Conservation (phyloP, 2,888 invertebrate species). For the Anodontia alba region DNA sequence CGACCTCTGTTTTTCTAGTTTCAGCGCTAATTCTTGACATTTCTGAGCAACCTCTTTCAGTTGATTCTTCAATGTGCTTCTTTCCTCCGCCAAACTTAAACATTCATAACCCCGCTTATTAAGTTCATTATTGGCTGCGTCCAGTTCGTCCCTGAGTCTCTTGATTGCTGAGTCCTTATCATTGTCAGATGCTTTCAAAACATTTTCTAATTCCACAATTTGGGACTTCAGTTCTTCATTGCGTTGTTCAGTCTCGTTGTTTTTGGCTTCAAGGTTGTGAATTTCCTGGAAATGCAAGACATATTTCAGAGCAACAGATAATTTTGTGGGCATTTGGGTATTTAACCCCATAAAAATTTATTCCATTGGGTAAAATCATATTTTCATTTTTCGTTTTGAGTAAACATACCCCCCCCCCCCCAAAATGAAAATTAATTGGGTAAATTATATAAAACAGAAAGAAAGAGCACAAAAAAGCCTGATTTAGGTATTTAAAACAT, state of each 20-base stretch:
- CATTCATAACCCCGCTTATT: constrained; percentile 58
- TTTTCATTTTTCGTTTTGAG: no score
- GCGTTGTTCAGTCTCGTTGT: not conserved
- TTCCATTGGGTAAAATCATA: no score
- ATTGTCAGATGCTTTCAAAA: constrained; percentile 65
- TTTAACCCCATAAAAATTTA: no score
- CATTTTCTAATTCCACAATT: constrained; percentile 50
- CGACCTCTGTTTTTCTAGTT: constrained; percentile 43
- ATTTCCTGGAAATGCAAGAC: constrained; percentile 17
- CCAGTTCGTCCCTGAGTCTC: constrained; percentile 56
- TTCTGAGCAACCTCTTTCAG: constrained; percentile 67
- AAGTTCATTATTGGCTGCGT: constrained; percentile 52
- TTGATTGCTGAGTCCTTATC: constrained; percentile 69
- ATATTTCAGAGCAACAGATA: no score
- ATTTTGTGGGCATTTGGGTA: no score
- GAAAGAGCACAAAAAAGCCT: no score
- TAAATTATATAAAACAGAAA: no score
- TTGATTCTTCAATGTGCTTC: constrained; percentile 64
- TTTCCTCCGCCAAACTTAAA: constrained; percentile 59
- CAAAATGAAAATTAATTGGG: no score
- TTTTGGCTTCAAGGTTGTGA: constrained; percentile 7
- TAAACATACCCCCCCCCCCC: no score
- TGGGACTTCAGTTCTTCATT: constrained; percentile 30
- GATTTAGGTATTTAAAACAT: no score
- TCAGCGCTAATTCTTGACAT: constrained; percentile 69